phyloP scores from a whole-genome alignment of 2,888 invertebrate species.

The Brenthis daphne region DNA sequence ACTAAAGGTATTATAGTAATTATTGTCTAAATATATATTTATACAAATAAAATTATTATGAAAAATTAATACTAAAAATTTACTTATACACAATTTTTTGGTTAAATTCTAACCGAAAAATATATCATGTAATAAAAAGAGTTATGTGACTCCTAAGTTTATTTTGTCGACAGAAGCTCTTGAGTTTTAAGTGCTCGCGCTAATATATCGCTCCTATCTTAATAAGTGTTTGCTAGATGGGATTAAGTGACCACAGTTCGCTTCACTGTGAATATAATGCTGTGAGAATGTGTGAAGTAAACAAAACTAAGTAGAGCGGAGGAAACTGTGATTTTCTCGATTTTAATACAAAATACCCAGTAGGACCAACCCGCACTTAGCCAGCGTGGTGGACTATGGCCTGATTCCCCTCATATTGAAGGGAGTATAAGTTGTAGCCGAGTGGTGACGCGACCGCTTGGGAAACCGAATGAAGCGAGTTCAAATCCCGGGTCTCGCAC shows the following conservation, averaged over 20 bases:
- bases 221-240: slow-evolving; percentile 43
- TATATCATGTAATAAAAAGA: slow-evolving; percentile 25
- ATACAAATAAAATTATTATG: too few relatives aligned
- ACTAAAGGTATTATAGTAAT: too few relatives aligned
- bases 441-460: too few relatives aligned
- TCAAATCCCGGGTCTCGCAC: too few relatives aligned
- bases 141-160: slow-evolving; percentile 31
- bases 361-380: too few relatives aligned
- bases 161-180: slow-evolving; percentile 36
- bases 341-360: background rate
- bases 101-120: slow-evolving; percentile 6
- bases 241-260: slow-evolving; percentile 41
- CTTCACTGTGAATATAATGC: slow-evolving; percentile 28
- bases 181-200: slow-evolving; percentile 32
- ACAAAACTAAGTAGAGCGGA: background rate
- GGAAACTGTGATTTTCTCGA: background rate
- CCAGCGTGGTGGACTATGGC: too few relatives aligned
- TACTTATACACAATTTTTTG: background rate
- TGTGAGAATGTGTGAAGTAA: slow-evolving; percentile 8
- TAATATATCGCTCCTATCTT: slow-evolving; percentile 44
- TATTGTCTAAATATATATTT: too few relatives aligned
- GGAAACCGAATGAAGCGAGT: too few relatives aligned
- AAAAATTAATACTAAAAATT: background rate
- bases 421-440: too few relatives aligned
- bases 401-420: too few relatives aligned